These are phyloP conservation scores for Sminthopsis crassicaudata DNA, from an alignment of 2,113 vertebrate species.

Conservation along the genomic window DNA sequence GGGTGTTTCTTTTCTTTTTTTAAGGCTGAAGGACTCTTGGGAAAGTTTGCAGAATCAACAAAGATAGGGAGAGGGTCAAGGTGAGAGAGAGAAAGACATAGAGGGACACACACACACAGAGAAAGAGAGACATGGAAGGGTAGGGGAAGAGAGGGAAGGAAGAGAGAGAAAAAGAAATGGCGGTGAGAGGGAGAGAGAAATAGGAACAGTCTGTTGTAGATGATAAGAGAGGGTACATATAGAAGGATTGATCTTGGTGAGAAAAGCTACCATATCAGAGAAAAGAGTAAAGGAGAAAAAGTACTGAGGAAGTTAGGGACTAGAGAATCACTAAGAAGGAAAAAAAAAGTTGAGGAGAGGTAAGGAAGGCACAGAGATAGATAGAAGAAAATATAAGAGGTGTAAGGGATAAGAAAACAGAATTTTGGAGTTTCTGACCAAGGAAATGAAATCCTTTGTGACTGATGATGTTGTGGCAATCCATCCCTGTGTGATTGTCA, in stretches of 20 bases:
- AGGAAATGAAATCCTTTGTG: neutral
- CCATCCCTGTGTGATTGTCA: neutral
- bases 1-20: neutral
- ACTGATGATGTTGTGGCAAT: neutral
- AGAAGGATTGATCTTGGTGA: neutral
- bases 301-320: neutral
- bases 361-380: neutral
- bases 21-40: neutral
- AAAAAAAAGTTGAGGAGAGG: neutral
- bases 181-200: too few species aligned
- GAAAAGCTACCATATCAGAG: neutral
- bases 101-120: too few species aligned
- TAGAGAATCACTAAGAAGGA: neutral
- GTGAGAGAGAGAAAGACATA: too few species aligned
- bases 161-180: too few species aligned
- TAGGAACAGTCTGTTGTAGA: neutral
- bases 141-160: too few species aligned
- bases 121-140: too few species aligned
- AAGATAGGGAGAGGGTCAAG: too few species aligned
- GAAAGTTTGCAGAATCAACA: too few species aligned
- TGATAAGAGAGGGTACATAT: neutral
- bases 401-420: neutral
- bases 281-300: neutral
- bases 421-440: neutral
- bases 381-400: neutral